Evolutionary conservation across 2,888 invertebrate genomes (phyloP), one percentile per base, ranked within the genome.

Genomic region (Unio pictorum): DNA sequence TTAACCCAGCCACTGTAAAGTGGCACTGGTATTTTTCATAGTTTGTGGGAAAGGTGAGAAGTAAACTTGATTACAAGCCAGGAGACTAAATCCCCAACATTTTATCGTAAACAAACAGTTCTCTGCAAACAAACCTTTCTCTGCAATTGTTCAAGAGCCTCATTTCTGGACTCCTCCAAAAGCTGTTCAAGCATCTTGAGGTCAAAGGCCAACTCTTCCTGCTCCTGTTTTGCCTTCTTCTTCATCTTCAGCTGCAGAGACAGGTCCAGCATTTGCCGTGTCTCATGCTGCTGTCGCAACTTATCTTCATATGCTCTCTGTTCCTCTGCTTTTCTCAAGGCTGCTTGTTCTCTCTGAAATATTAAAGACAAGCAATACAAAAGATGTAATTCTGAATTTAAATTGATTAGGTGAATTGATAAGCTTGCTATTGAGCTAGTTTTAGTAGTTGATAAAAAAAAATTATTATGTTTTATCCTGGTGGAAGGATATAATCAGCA

Each of bases 181-280:
- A 89, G 78, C 69, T 89, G 86, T 71, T 90, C 89, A 34, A 90
- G 80, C 69, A 89, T 86, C 81, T 88, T 89, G 71, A 89, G 80
- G 78, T 90, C 90, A 80, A 89, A 90, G 30, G 89, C 89, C 69
- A 89, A 76, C 79, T 90, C 87, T 75, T 90, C 89, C 70, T 90
- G 89, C 65, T 87, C 85, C 61, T 85, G 87, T 63, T 83, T 84
- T 2, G 89, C 89, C 77, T 85, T 84, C 76, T 87, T 87, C 79
- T 86, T 83, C 81, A 87, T 82, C 81, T 89, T 89, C 74, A 87
- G 71, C 75, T 85, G 80, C 45, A 89, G 76, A 5, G 87, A 86
- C 54, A 80, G 69, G 71, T 88, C 87, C 62, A 88, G 79, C 81
- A 87, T 84, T 63, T 86, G 79, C 18, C 88, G 73, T 6, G 84